Evolutionary conservation across 2,797 vertebrate species (phyloP), one percentile per base, ranked within the genome.

Genomic region (Coracias cyanogaster): DNA sequence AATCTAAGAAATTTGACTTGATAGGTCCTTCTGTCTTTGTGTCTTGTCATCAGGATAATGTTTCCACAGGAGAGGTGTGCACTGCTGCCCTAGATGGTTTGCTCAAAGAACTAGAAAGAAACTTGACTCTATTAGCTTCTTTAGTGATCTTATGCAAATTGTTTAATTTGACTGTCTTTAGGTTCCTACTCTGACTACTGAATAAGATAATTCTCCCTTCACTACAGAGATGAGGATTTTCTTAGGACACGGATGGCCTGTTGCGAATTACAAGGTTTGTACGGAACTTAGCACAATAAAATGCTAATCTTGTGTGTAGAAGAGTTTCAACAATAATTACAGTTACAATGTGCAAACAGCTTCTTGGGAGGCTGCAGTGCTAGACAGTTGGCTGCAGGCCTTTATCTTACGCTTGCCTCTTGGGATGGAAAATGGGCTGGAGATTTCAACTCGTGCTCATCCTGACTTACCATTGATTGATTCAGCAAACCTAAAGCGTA

Each of bases 341-440:
- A 69, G 93, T 91, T 88, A 61, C 85, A 88, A 90, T 0, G 61
- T 94, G 92, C 92, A 84, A 96, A 96, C 93, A 96, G 86, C 77
- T 96, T 89, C 73, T 93, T 70, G 82, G 70, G 87, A 94, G 55
- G 64, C 73, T 69, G 46, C 33, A 54, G 14, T 2, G 1, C 14
- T 54, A 46, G 76, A 24, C 74, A 65, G 37, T 71, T 78, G 81
- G 80, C 95, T 70, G 71, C 39, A 24, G 37, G 43, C 54, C 6
- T 35, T 55, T 16, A 35, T 86, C 89, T 85, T 65, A 12, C 28
- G 2, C 10, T 24, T 25, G 16, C 22, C 86, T 85, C 79, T 60
- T 3, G 72, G 87, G 79, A 62, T 7, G 12, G 29, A 72, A 70
- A 69, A 48, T 4, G 12, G 20, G 24, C 69, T 79, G 71, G 81